Percentiles rank a stretch among this genome's conserved stretches.
Evolutionary conservation across 2,797 vertebrate species (phyloP).

Genomic region (Gymnoscopelus braueri): DNA sequence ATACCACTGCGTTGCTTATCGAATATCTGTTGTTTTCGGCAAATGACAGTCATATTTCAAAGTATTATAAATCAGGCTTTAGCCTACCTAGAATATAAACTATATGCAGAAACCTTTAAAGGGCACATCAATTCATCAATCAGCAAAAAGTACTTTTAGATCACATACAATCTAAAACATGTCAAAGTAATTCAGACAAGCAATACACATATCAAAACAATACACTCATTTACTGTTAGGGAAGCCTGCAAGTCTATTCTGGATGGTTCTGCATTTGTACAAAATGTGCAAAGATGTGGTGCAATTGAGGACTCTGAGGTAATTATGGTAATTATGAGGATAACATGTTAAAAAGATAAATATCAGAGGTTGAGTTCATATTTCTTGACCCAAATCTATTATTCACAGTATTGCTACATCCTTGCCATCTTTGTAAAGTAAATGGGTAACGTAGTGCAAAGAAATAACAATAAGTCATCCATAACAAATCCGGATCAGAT

Average conservation of each 20-base stretch:
- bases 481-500: slow-evolving; percentile 61
- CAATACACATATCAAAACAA: slow-evolving; percentile 34
- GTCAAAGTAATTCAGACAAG: not conserved
- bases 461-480: slow-evolving; percentile 9
- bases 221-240: not conserved
- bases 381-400: slow-evolving; percentile 17
- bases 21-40: too few species aligned
- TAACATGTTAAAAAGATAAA: slow-evolving; percentile 18
- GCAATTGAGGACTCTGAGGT: slow-evolving; percentile 49
- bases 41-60: too few species aligned
- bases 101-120: slow-evolving; percentile 10
- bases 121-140: not conserved
- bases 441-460: slow-evolving; percentile 44
- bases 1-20: too few species aligned
- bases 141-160: not conserved
- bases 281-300: slow-evolving; percentile 46
- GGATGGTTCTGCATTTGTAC: slow-evolving; percentile 21
- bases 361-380: slow-evolving; percentile 26
- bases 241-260: slow-evolving; percentile 4
- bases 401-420: not conserved
- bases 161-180: slow-evolving; percentile 15
- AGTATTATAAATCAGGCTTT: too few species aligned
- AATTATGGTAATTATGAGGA: slow-evolving; percentile 31
- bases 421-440: slow-evolving; percentile 21
- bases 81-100: slow-evolving; percentile 18